phyloP scores from a whole-genome alignment of 2,113 vertebrate genomes.

The Ammodytes marinus region DNA sequence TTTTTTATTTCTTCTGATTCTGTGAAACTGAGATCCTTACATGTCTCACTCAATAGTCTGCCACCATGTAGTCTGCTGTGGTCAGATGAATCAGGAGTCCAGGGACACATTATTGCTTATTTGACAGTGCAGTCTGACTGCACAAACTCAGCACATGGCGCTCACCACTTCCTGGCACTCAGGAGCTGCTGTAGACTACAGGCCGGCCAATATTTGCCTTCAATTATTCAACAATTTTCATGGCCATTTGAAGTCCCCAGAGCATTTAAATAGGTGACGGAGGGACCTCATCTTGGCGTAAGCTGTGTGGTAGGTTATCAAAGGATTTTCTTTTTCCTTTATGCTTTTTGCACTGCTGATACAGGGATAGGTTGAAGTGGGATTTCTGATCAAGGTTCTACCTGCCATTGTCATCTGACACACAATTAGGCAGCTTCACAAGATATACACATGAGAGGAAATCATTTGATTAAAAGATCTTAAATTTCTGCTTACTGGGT shows the following conservation, averaged over 20 bases:
- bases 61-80: conserved; percentile 85
- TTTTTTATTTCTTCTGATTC: conserved; percentile 63
- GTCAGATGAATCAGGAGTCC: conserved; percentile 84
- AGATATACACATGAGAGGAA: neutral
- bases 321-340: conserved; percentile 33
- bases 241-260: conserved; percentile 74
- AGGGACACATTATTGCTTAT: conserved; percentile 87
- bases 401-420: neutral
- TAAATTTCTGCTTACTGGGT: neutral
- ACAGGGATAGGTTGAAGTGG: conserved; percentile 20
- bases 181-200: conserved; percentile 75
- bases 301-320: conserved; percentile 55
- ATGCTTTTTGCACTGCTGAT: conserved; percentile 28
- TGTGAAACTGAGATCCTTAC: conserved; percentile 73
- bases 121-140: conserved; percentile 84
- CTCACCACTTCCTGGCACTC: conserved; percentile 84
- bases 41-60: conserved; percentile 85
- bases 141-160: conserved; percentile 84
- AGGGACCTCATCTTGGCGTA: conserved; percentile 57
- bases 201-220: conserved; percentile 82
- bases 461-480: conserved; percentile 2
- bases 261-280: conserved; percentile 71
- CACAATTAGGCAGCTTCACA: neutral
- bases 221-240: conserved; percentile 85
- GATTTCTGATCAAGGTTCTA: conserved; percentile 37